phyloP scores from a whole-genome alignment of 23 tunicate species.

The Trididemnum miniatum region DNA sequence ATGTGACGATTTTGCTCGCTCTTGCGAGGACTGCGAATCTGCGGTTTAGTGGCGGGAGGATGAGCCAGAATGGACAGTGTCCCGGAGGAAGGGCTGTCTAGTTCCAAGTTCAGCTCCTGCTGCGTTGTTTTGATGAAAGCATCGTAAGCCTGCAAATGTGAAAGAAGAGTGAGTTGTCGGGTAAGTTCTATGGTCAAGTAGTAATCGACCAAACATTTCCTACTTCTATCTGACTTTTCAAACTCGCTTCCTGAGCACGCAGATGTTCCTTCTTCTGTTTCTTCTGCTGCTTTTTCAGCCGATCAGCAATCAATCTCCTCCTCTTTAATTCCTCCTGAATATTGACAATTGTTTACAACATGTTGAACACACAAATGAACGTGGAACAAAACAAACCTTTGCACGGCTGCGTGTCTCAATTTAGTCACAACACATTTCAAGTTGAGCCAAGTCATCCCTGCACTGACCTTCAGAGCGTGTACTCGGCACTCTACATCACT shows the following conservation, averaged over 20 bases:
- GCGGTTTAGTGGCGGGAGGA: conserved; percentile 57
- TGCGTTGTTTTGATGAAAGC: conserved; percentile 77
- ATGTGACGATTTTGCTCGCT: conserved; percentile 62
- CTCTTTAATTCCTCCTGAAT: conserved; percentile 75
- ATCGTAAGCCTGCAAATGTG: conserved; percentile 79
- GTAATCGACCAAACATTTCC: no score
- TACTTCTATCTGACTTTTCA: conserved; percentile 90
- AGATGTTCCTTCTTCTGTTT: conserved; percentile 79
- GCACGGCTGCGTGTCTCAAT: no score
- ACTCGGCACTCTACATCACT: conserved; percentile 93
- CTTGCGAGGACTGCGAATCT: conserved; percentile 87
- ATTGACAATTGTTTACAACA: no score
- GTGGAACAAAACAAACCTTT: no score
- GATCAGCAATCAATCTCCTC: conserved; percentile 78
- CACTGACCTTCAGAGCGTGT: conserved; percentile 69
- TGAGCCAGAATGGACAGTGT: conserved; percentile 15
- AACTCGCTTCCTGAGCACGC: conserved; percentile 90
- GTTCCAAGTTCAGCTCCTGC: conserved; percentile 71
- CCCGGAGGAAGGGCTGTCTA: conserved; percentile 30
- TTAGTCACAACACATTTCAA: no score
- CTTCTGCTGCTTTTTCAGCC: conserved; percentile 83
- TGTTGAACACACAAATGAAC: no score
- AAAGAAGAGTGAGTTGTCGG: no score
- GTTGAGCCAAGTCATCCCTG: no score
- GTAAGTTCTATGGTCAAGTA: no score